Evolutionary conservation across 2,888 invertebrate species (phyloP), one percentile per base, ranked within the genome.

Genomic region (Parapristionchus giblindavisi): DNA sequence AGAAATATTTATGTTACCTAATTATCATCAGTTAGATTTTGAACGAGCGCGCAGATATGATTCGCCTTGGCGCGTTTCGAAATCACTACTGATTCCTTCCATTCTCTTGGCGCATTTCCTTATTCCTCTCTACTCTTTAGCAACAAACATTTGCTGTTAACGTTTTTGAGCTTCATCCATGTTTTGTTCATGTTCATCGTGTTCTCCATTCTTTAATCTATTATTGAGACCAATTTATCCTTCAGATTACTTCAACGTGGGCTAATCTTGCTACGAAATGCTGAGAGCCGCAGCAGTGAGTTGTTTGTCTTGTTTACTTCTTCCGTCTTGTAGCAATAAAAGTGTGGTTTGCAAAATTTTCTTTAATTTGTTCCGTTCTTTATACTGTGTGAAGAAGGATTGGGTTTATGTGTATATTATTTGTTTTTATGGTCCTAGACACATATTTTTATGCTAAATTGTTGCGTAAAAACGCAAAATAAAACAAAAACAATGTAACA

Each of bases 231-330:
- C n/a, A 17, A 11, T 27, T 2, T 4, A 63, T 8, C 32, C 27
- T 68, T 17, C 27, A 52, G 52, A 38, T n/a, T 68, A 52, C 38
- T 68, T 68, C 68, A 52, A 48, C 52, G n/a, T 38, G 34, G 5
- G 68, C 34, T 1, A 24, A n/a, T n/a, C 51, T 29, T 40, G 11
- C n/a, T 3, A 5, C 8, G 38, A 32, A 29, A 73, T 73, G 73
- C 73, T 73, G 32, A 54, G 73, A 54, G 73, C 61, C 17, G 60
- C 73, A 21, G 52, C 73, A n/a, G 73, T 73, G 27, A 61, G 73
- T 51, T 38, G 2, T 58, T 21, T 24, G 11, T 27, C 11, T 24
- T 58, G 58, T 24, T 58, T 17, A 11, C 11, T 11, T 58, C 21
- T 48, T 48, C 11, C 48, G 21, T 48, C 48, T 48, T n/a, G n/a